phyloP scores from a whole-genome alignment of 2,797 vertebrate species.

The Coracias cyanogaster region DNA sequence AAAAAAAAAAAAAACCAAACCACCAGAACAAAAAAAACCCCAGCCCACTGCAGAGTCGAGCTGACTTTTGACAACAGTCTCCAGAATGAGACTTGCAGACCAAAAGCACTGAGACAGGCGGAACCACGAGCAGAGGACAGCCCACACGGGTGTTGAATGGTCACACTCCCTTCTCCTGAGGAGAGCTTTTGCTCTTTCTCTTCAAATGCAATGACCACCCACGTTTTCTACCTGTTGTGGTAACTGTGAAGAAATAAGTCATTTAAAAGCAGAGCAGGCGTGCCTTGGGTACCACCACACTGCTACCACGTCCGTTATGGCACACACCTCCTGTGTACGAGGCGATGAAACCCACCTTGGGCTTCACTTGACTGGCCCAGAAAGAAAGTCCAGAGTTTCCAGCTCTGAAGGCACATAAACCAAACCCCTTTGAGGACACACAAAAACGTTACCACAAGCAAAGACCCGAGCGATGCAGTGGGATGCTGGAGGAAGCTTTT shows the following conservation, averaged over 20 bases:
- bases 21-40: no score
- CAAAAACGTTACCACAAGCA: not conserved
- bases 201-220: not conserved
- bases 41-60: not conserved
- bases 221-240: not conserved
- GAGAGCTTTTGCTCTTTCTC: not conserved
- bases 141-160: not conserved
- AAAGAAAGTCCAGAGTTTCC: not conserved
- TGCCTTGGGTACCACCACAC: not conserved
- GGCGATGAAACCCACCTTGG: not conserved
- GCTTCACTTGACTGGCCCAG: not conserved
- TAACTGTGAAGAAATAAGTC: not conserved
- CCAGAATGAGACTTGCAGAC: not conserved
- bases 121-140: not conserved
- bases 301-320: no score
- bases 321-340: not conserved
- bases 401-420: not conserved
- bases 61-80: not conserved
- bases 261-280: not conserved
- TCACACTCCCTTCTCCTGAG: not conserved
- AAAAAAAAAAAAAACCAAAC: no score
- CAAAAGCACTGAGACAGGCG: not conserved
- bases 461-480: not conserved
- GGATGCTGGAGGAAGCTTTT: not conserved
- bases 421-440: no score